A percentile compares a stretch with the other conserved stretches of the same genome.
Evolutionary conservation across 2,888 invertebrate species (phyloP).

Genomic region (Boloria selene): DNA sequence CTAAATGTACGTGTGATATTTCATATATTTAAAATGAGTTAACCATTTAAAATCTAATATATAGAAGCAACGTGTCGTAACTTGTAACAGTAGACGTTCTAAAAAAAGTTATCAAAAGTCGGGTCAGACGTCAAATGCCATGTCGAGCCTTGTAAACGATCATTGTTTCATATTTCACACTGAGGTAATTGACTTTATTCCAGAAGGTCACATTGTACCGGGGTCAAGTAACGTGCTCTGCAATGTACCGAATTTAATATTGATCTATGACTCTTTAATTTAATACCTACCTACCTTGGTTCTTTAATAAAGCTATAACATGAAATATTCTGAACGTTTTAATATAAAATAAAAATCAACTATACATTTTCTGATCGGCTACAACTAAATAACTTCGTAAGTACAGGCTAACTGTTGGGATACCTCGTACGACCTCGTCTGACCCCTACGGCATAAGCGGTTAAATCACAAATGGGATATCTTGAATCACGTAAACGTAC

Average conservation of each 20-base stretch:
- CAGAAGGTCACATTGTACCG: slow-evolving; percentile 35
- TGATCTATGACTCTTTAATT: slow-evolving; percentile 32
- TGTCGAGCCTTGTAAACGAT: slow-evolving; percentile 15
- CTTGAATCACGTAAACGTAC: slow-evolving; percentile 20
- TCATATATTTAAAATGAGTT: too few relatives aligned
- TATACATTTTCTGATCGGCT: background rate
- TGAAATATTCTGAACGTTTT: background rate
- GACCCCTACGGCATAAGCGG: slow-evolving; percentile 17
- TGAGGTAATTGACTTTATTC: slow-evolving; percentile 35
- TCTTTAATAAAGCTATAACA: too few relatives aligned
- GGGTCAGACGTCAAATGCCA: slow-evolving; percentile 18
- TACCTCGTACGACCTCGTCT: slow-evolving; percentile 22
- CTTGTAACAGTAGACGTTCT: too few relatives aligned
- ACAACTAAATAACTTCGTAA: background rate
- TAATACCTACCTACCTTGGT: too few relatives aligned
- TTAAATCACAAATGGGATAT: slow-evolving; percentile 22
- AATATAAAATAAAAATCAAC: background rate
- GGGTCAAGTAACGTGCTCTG: slow-evolving; percentile 37
- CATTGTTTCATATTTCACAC: slow-evolving; percentile 25
- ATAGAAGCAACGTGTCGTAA: too few relatives aligned
- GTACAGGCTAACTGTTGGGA: slow-evolving; percentile 6
- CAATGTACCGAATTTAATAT: slow-evolving; percentile 28
- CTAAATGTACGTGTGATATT: too few relatives aligned
- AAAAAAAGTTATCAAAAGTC: background rate
- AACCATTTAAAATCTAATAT: too few relatives aligned